A percentile compares a stretch with the other conserved stretches of the same genome.
These are phyloP conservation scores for Netelia virgata DNA, from an alignment of 2,888 invertebrate species.

Conservation along the genomic window DNA sequence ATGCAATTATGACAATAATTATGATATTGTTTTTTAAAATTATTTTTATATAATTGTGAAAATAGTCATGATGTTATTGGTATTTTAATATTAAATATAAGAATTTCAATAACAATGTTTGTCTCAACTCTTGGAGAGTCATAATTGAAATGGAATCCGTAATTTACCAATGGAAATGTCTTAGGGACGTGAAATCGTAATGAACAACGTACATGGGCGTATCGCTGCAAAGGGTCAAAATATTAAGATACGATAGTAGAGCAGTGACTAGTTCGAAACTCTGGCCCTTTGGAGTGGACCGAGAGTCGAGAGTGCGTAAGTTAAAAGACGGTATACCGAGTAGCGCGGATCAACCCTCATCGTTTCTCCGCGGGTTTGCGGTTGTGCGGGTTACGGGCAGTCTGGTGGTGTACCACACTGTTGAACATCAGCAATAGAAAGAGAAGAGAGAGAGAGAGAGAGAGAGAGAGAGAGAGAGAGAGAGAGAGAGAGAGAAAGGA, in stretches of 20 bases:
- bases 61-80: too few relatives aligned
- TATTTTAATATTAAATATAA: too few relatives aligned
- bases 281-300: slow-evolving; percentile 31
- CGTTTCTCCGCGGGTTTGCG: slow-evolving; percentile 71
- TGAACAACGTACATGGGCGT: slow-evolving; percentile 53
- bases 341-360: slow-evolving; percentile 68
- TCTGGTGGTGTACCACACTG: slow-evolving; percentile 65
- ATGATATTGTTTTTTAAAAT: too few relatives aligned
- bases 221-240: slow-evolving; percentile 34
- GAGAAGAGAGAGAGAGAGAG: slow-evolving; percentile 67
- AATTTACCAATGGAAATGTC: not conserved
- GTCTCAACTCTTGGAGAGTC: slow-evolving; percentile 21
- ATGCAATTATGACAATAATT: too few relatives aligned
- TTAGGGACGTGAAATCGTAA: slow-evolving; percentile 39
- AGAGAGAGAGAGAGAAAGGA: slow-evolving; percentile 70
- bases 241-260: slow-evolving; percentile 42
- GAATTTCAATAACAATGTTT: slow-evolving; percentile 39
- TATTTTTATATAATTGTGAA: too few relatives aligned
- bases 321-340: slow-evolving; percentile 66
- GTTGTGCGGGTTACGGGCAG: slow-evolving; percentile 65
- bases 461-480: slow-evolving; percentile 64
- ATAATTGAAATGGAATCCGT: slow-evolving; percentile 3
- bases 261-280: slow-evolving; percentile 49
- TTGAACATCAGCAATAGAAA: slow-evolving; percentile 65
- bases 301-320: slow-evolving; percentile 30